Percentiles rank a stretch among this genome's conserved stretches.
These are phyloP conservation scores for Lagopus muta DNA, from an alignment of 2,113 vertebrate genomes.

Conservation along the genomic window DNA sequence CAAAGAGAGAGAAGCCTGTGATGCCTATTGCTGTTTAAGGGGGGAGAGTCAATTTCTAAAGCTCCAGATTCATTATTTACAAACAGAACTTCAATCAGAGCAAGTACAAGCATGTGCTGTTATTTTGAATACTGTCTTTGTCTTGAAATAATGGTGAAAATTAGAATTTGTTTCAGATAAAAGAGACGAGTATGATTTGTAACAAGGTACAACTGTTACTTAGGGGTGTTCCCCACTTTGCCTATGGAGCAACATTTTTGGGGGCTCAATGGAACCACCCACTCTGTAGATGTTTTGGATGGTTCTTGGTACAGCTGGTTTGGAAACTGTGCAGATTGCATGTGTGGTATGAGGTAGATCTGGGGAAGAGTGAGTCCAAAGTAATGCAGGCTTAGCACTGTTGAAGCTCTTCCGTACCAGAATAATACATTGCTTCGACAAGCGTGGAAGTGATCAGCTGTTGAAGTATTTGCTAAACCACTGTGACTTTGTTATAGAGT, in stretches of 20 bases:
- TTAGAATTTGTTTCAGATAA: too few relatives aligned
- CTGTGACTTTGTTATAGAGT: constrained; percentile 77
- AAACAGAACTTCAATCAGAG: constrained; percentile 67
- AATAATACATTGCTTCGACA: constrained; percentile 79
- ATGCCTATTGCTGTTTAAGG: constrained; percentile 81
- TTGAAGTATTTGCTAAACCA: constrained; percentile 79
- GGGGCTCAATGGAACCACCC: not conserved
- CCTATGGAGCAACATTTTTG: not conserved
- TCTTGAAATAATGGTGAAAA: not conserved
- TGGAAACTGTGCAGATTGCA: not conserved
- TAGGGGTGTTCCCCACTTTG: not conserved
- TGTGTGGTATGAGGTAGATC: not conserved
- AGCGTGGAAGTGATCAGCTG: constrained; percentile 70
- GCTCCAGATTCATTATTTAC: constrained; percentile 80
- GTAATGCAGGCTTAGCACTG: constrained; percentile 61
- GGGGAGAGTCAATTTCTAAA: constrained; percentile 82
- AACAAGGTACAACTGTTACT: not conserved
- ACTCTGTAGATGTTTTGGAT: not conserved
- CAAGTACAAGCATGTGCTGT: not conserved
- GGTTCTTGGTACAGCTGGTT: not conserved
- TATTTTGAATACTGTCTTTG: not conserved
- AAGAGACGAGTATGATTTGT: not conserved
- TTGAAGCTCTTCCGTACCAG: constrained; percentile 75
- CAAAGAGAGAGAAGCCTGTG: constrained; percentile 79
- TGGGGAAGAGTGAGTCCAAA: constrained; percentile 1